Evolutionary conservation across 2,888 invertebrate genomes (phyloP), one percentile per base, ranked within the genome.

Genomic region (Cerceris ruficornis): DNA sequence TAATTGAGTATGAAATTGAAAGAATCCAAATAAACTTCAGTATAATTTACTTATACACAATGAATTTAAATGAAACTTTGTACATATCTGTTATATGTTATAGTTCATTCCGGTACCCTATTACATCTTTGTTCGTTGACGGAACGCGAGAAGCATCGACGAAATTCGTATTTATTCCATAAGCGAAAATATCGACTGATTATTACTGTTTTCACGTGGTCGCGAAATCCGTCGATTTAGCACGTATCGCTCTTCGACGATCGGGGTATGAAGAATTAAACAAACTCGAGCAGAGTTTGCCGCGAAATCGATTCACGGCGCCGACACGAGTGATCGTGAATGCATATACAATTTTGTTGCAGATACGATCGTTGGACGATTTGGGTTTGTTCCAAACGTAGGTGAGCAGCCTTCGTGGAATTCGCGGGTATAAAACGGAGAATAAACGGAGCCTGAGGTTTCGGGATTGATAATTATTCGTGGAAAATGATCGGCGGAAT

Each of bases 341-440:
- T 50, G n/a, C 11, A 28, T 15, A 46, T 15, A 46, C 17, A 61
- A 61, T 43, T 28, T 28, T 28, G 2, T 28, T 61, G 7, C 0
- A 61, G 46, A 43, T 17, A 46, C 42, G 52, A 41, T 39, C 14
- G 42, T 28, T 13, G 17, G 43, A 46, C 55, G 14, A 41, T 69
- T 84, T 79, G 76, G 84, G 60, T 58, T 14, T 28, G 43, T 69
- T 82, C 81, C 83, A 84, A 84, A 57, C 61, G 61, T 75, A 79
- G 82, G 76, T 83, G 72, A 77, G 79, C 84, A 79, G 79, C 72
- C 84, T 78, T 84, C 82, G 79, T 43, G 74, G 74, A 81, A 83
- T 75, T 73, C 73, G 49, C 54, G 58, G n/a, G 39, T 46, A 62
- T 17, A 14, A 59, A 39, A 46, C 68, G 14, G 14, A 62, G 42